Percentiles rank a stretch among this genome's conserved stretches.
These are phyloP conservation scores for Rhinolophus sinicus DNA, from an alignment of 2,113 vertebrate species.

Conservation along the genomic window DNA sequence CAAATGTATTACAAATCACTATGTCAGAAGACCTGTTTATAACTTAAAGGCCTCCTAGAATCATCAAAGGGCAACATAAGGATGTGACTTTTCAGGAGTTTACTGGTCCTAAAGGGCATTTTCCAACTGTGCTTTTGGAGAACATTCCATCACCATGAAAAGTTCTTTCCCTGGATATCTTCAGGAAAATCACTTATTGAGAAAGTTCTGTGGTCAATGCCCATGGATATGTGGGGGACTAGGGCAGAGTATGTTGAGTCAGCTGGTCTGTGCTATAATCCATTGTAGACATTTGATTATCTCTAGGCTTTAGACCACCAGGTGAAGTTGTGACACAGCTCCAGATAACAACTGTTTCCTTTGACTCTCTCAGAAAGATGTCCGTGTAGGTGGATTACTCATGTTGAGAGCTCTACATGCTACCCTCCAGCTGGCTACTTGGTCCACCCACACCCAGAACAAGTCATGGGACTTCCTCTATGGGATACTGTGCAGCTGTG, in stretches of 20 bases:
- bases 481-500: not conserved
- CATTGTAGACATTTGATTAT: not conserved
- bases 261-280: not conserved
- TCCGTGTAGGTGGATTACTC: not conserved
- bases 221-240: not conserved
- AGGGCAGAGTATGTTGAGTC: not conserved
- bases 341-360: not conserved
- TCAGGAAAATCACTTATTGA: not conserved
- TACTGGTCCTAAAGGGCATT: not conserved
- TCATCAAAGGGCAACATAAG: not conserved
- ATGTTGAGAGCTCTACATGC: not conserved
- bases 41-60: not conserved
- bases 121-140: not conserved
- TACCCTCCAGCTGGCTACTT: not conserved
- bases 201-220: not conserved
- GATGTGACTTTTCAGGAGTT: not conserved
- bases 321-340: not conserved
- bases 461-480: not conserved
- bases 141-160: not conserved
- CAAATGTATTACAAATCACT: not conserved
- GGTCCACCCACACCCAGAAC: not conserved
- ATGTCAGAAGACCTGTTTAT: not conserved
- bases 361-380: not conserved
- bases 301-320: not conserved
- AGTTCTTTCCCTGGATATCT: not conserved